Percentiles rank a stretch among this genome's conserved stretches.
Conservation (phyloP, 1,140 invertebrate species). For the Zaprionus africanus region DNA sequence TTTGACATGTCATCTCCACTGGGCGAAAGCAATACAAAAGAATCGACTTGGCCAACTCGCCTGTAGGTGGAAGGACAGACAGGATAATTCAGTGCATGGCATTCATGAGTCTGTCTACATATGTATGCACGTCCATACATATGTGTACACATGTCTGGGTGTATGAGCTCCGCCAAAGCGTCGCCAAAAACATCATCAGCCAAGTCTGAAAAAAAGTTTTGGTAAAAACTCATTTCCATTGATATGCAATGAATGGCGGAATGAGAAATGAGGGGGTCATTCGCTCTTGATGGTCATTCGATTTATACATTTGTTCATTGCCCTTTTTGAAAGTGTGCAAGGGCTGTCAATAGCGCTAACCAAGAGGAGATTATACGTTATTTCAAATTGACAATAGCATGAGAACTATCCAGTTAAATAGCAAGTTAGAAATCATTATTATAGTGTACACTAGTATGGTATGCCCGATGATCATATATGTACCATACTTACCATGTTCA, state of each 20-base stretch:
- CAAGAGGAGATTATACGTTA: no score
- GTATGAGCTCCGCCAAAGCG: slow-evolving; percentile 62
- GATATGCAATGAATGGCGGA: slow-evolving; percentile 69
- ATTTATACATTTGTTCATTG: slow-evolving; percentile 11
- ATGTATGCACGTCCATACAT: slow-evolving; percentile 21
- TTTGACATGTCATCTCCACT: slow-evolving; percentile 71
- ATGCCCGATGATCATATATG: no score
- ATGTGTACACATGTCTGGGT: slow-evolving; percentile 32
- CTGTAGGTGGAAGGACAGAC: slow-evolving; percentile 1
- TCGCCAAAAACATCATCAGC: slow-evolving; percentile 73
- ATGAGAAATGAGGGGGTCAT: slow-evolving; percentile 22
- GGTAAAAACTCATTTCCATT: slow-evolving; percentile 73
- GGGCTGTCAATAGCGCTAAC: no score
- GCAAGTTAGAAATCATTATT: no score
- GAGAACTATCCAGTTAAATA: no score
- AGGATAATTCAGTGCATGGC: slow-evolving; percentile 55
- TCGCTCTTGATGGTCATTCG: slow-evolving; percentile 26
- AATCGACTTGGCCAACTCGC: slow-evolving; percentile 23
- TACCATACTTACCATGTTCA: no score
- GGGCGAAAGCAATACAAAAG: slow-evolving; percentile 49
- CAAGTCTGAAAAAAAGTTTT: slow-evolving; percentile 51
- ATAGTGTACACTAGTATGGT: no score
- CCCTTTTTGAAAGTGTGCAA: not conserved
- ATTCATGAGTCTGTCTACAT: slow-evolving; percentile 54
- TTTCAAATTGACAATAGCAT: no score